These are phyloP conservation scores for Lordiphosa mommai DNA, from an alignment of 1,140 invertebrate species.

Conservation along the genomic window DNA sequence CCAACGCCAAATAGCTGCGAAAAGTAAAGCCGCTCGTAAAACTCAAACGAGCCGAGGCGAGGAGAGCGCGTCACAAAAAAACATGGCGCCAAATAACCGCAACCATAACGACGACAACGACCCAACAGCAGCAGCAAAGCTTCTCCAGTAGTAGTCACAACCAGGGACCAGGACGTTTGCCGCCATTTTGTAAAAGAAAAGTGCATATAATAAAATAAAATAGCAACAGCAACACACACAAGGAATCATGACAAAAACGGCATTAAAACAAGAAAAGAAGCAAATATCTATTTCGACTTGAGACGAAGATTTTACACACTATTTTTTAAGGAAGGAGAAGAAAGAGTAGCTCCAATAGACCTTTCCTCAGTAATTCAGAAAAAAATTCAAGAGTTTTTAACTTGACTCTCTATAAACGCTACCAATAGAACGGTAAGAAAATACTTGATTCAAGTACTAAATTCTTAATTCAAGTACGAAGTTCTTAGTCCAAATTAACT, in stretches of 20 bases:
- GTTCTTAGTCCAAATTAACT: too few species aligned
- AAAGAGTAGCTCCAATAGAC: not conserved
- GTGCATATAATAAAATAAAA: constrained; percentile 78
- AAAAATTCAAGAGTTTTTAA: not conserved
- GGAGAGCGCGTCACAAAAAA: constrained; percentile 46
- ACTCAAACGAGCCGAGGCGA: constrained; percentile 69
- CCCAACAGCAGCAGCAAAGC: not conserved
- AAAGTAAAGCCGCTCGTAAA: constrained; percentile 77
- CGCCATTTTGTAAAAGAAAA: constrained; percentile 77
- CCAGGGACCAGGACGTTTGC: constrained; percentile 51
- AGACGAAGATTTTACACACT: constrained; percentile 28
- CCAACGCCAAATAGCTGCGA: constrained; percentile 69
- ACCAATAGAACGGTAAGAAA: not conserved
- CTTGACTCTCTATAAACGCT: too few species aligned
- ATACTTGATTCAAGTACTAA: not conserved
- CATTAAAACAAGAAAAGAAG: constrained; percentile 47
- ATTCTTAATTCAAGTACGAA: not conserved
- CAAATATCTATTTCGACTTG: not conserved
- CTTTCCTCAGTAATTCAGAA: too few species aligned
- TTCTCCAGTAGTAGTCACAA: not conserved
- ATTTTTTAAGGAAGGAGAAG: too few species aligned
- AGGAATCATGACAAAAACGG: constrained; percentile 56
- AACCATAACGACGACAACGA: constrained; percentile 61
- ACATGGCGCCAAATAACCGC: constrained; percentile 77
- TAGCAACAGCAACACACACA: constrained; percentile 45